These are phyloP conservation scores for Dendrophyllia cribrosa DNA, from an alignment of 64 coral and sea anemone genomes.

Conservation along the genomic window DNA sequence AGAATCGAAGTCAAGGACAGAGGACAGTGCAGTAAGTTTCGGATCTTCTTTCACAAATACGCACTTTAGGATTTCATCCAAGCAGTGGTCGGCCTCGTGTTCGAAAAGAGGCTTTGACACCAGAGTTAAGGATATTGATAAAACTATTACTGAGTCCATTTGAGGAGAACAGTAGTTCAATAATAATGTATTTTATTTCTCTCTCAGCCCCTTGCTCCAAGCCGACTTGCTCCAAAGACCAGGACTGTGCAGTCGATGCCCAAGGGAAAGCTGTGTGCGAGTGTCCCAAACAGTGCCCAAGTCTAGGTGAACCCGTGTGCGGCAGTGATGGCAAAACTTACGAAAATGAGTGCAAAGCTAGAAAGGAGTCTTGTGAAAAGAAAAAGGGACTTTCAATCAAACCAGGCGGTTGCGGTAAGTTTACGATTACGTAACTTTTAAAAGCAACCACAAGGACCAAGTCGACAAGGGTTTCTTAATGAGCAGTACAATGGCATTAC, in stretches of 20 bases:
- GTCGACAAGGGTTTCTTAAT: no score
- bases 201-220: slow-evolving; percentile 59
- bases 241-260: slow-evolving; percentile 23
- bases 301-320: slow-evolving; percentile 63
- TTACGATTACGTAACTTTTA: not conserved
- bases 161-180: no score
- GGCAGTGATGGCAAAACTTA: slow-evolving; percentile 91
- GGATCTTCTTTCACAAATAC: not conserved
- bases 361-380: slow-evolving; percentile 84
- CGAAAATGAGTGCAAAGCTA: slow-evolving; percentile 85
- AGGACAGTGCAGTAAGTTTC: slow-evolving; percentile 71
- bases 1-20: slow-evolving; percentile 24
- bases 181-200: not conserved
- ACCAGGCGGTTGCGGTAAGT: slow-evolving; percentile 80
- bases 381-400: slow-evolving; percentile 53
- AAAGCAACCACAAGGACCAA: no score
- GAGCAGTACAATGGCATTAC: no score
- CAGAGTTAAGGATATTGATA: no score
- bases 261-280: slow-evolving; percentile 58
- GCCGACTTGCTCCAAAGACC: slow-evolving; percentile 39
- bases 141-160: no score
- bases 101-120: no score
- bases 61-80: not conserved
- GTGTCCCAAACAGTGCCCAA: slow-evolving; percentile 69
- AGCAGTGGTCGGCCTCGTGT: no score